Conservation (phyloP, 2,797 vertebrate species). For the Sebastes miniatus region DNA sequence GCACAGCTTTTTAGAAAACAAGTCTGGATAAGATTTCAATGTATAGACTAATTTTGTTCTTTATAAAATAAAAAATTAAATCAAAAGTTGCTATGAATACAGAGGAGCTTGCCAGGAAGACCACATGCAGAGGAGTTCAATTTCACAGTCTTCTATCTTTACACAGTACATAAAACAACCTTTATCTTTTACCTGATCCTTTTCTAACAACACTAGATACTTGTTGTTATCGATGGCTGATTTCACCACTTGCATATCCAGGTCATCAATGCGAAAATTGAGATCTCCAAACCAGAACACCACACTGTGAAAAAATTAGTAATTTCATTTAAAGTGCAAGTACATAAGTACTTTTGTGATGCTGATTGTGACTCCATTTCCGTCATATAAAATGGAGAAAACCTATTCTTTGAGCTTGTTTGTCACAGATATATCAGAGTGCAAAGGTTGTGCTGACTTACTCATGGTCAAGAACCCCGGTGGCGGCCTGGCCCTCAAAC, state of each 20-base stretch:
- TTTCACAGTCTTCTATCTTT: not conserved
- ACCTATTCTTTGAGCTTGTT: too few species aligned
- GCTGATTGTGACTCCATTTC: not conserved
- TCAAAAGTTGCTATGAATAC: not conserved
- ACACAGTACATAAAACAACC: not conserved
- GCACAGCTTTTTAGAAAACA: not conserved
- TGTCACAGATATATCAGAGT: not conserved
- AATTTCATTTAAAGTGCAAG: not conserved
- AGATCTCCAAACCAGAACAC: constrained; percentile 99
- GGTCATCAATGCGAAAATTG: constrained; percentile 95
- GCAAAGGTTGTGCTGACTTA: constrained; percentile 64
- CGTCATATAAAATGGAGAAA: not conserved
- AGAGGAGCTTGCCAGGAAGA: not conserved
- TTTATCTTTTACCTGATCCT: constrained; percentile 89
- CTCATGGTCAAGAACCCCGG: constrained; percentile 95
- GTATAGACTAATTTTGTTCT: not conserved
- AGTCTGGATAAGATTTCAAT: not conserved
- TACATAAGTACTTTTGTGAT: not conserved
- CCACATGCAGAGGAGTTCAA: not conserved
- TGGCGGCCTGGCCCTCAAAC: constrained; percentile 89
- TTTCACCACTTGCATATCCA: constrained; percentile 94
- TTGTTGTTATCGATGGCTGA: constrained; percentile 92
- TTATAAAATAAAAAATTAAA: not conserved
- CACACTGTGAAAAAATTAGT: constrained; percentile 77
- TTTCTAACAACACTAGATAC: constrained; percentile 89